Base-by-base conservation (phyloP, 2,797 vertebrate genomes). In the Girardinus metallicus region DNA sequence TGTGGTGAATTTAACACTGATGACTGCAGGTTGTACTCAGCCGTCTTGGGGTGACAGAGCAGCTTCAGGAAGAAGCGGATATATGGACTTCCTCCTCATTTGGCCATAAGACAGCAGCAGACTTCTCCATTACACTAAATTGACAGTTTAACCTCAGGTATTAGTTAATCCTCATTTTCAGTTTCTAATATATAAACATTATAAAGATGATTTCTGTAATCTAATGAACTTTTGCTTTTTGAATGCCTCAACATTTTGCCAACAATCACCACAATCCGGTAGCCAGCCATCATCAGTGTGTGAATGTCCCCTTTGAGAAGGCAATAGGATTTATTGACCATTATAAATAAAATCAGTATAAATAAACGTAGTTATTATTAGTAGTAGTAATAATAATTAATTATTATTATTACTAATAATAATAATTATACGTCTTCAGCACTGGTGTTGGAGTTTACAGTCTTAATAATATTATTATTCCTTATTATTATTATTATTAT, bases 1-100 rank as follows among this genome's bases (percentile, higher is more conserved):
- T 47, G 55, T 77, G 71, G 84, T 79, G 29, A 82, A 86, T 83
- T 87, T 88, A 77, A 64, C 76, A 79, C 29, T 64, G 70, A 74
- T 18, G 39, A 36, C 55, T 85, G 78, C 55, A 46, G 44, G 72
- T 81, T 68, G 12, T 75, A 55, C 76, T 53, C 0, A 0, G 57
- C 47, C 2, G 5, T 78, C 79, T 75, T 36, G 49, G 51, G 44
- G 78, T 44, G 23, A 87, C 81, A 79, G 84, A 72, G 78, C 23
- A 49, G 53, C 49, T 68, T 71, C 55, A 0, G 44, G 5, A 55
- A 57, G 23, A 72, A 34, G 55, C 15, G 75, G 62, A 76, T 71
- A 46, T 71, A 47, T 9, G 9, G 53, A 10, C 11, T 16, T 29
- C 53, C 10, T 21, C 43, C 41, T 62, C 9, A 16, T 60, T 62